Conservation (phyloP, 2,888 invertebrate genomes). For the Xiphydria camelus region DNA sequence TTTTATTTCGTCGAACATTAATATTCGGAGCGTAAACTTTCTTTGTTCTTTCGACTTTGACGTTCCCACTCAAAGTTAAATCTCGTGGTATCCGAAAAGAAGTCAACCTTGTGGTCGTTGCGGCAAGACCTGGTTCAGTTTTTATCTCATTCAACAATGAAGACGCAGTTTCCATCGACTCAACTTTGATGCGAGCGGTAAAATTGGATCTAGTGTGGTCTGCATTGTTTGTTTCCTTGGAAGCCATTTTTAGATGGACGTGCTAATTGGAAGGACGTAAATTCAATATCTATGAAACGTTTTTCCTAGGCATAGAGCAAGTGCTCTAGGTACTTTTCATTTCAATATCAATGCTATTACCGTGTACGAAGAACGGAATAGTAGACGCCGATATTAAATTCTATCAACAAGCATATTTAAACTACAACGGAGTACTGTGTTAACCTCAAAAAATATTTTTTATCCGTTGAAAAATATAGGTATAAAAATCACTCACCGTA, state of each 20-base stretch:
- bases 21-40: constrained; percentile 52
- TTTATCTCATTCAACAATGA: constrained; percentile 36
- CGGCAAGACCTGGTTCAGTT: constrained; percentile 39
- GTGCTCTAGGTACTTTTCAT: no score
- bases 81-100: constrained; percentile 52
- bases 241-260: constrained; percentile 27
- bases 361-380: no score
- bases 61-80: constrained; percentile 50
- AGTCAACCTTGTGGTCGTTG: constrained; percentile 40
- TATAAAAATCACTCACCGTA: no score
- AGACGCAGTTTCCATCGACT: constrained; percentile 34
- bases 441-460: no score
- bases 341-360: no score
- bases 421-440: no score
- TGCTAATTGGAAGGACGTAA: no score
- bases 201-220: neutral
- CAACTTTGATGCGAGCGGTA: constrained; percentile 35
- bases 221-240: constrained; percentile 15
- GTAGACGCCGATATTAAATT: no score
- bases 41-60: constrained; percentile 47
- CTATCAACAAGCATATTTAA: no score
- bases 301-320: no score
- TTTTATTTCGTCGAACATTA: constrained; percentile 52
- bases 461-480: no score
- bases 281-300: no score